Base-by-base conservation (phyloP, 2,113 vertebrate species). In the Thunnus maccoyii region DNA sequence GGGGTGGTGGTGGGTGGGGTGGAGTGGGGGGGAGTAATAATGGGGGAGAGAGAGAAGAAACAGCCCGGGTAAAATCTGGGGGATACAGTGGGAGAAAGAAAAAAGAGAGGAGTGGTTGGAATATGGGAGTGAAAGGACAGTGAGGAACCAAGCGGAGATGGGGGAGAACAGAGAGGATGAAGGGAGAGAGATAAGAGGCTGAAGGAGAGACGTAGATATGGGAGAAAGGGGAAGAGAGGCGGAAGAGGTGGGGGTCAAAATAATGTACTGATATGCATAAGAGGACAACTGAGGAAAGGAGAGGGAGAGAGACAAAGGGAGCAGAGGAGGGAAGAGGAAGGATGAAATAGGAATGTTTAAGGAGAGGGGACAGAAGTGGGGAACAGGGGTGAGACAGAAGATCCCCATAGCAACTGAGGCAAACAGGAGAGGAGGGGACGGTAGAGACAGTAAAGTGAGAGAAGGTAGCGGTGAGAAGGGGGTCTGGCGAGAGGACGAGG, bases 231-330 rank as follows among this genome's bases (percentile, higher is more conserved):
- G 27, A 68, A 61, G 57, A 75, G 52, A 58, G 54, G 76, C 2
- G 17, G n/a, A 14, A 15, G 18, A 4, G n/a, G 22, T 30, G 61
- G 25, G 55, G 27, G 51, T 36, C 22, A 48, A 36, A 61, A 54
- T 54, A 7, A 94, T 89, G 91, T 92, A 95, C 94, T 16, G 44
- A 57, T 10, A 74, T 36, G 11, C 22, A 20, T 2, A 25, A 58
- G 32, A 65, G 17, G 94, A 94, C 93, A 91, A 95, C 94, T 94
- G 94, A 94, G 91, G 92, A 94, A 96, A 95, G 95, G 94, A 52
- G n/a, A 61, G 54, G 93, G 92, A 93, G 94, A 92, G 95, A 94
- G 94, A 95, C 58, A 57, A 44, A 70, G 0, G 25, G 36, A 57
- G 32, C 15, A 32, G 4, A 20, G 6, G 52, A 11, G 20, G 56